Evolutionary conservation across 2,888 invertebrate species (phyloP).

Genomic region (Carabus problematicus): DNA sequence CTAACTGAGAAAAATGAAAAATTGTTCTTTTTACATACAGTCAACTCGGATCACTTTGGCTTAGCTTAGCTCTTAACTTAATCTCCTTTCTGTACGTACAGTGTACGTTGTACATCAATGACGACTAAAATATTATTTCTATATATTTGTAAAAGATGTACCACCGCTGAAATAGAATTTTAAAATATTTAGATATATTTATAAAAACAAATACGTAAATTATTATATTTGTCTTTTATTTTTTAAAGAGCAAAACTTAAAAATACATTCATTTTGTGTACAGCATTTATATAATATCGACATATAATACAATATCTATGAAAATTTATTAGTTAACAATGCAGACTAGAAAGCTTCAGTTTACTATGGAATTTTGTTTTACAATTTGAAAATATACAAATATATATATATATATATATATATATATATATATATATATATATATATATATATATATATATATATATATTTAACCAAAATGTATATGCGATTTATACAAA

Average conservation of each 20-base stretch:
- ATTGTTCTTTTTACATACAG: too few relatives aligned
- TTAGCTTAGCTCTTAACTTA: too few relatives aligned
- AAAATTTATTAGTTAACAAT: conserved; percentile 54
- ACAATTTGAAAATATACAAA: conserved; percentile 8
- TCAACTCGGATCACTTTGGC: too few relatives aligned
- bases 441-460: too few relatives aligned
- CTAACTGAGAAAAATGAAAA: too few relatives aligned
- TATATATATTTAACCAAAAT: conserved; percentile 14
- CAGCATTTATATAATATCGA: conserved; percentile 40
- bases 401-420: too few relatives aligned
- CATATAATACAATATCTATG: conserved; percentile 46
- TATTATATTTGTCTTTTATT: conserved; percentile 39
- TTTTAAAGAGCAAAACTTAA: conserved; percentile 42
- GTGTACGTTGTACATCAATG: too few relatives aligned
- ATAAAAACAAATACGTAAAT: neutral
- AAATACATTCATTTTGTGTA: conserved; percentile 42
- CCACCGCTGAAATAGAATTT: too few relatives aligned
- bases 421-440: too few relatives aligned
- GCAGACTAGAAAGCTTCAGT: conserved; percentile 57
- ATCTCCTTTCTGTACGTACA: too few relatives aligned
- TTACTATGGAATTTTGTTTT: conserved; percentile 22
- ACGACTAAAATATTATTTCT: too few relatives aligned
- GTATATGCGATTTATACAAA: conserved; percentile 11
- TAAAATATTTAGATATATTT: neutral
- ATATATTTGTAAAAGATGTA: too few relatives aligned